phyloP scores from a whole-genome alignment of 2,113 vertebrate species.

The Arothron firmamentum region DNA sequence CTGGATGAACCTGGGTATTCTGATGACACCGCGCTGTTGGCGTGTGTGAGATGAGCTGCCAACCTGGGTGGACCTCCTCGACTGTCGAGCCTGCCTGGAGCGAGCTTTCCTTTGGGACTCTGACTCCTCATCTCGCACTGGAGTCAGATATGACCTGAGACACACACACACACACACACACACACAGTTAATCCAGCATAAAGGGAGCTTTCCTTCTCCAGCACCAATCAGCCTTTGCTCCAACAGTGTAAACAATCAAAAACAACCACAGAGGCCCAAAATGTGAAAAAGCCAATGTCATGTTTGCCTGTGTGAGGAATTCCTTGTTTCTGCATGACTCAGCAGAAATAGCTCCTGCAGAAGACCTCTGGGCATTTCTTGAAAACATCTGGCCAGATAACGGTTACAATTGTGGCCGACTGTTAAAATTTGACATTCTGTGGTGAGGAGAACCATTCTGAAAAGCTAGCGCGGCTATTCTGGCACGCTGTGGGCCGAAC shows the following conservation, averaged over 20 bases:
- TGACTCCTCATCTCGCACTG: conserved; percentile 97
- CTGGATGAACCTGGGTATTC: not conserved
- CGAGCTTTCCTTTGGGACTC: conserved; percentile 99
- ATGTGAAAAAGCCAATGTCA: too few species aligned
- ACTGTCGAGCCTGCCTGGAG: conserved; percentile 96
- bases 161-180: conserved; percentile 1
- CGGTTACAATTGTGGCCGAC: not conserved
- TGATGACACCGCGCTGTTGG: not conserved
- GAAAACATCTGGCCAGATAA: not conserved
- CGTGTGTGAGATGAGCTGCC: not conserved
- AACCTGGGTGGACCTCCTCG: conserved; percentile 97
- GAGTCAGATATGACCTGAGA: conserved; percentile 94
- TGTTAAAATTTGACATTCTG: not conserved
- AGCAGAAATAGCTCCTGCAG: too few species aligned
- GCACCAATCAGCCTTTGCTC: too few species aligned
- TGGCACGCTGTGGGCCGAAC: conserved; percentile 19
- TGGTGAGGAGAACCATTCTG: not conserved
- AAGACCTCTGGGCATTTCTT: not conserved
- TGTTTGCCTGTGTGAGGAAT: too few species aligned
- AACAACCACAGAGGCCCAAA: too few species aligned
- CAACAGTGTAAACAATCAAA: too few species aligned
- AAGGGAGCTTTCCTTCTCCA: not conserved
- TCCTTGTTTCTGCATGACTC: too few species aligned
- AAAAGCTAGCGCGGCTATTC: not conserved
- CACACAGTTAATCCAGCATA: not conserved